Conservation (phyloP, 2,113 vertebrate species). For the Etheostoma cragini region DNA sequence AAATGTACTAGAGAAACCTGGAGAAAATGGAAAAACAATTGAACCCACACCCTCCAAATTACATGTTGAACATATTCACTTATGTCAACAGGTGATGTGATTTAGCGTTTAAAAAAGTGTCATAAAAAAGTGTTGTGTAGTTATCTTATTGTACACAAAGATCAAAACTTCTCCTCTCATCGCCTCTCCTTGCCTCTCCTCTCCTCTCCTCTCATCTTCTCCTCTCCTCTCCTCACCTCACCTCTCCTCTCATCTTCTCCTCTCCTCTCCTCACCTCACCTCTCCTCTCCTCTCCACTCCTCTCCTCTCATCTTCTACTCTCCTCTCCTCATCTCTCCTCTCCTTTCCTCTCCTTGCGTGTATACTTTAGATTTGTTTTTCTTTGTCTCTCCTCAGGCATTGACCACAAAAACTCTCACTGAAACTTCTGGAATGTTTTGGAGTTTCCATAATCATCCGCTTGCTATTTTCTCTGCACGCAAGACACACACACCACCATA, state of each 20-base stretch:
- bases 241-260: constrained; percentile 12
- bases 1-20: too few relatives aligned
- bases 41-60: too few relatives aligned
- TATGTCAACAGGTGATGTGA: too few relatives aligned
- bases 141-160: too few relatives aligned
- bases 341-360: constrained; percentile 21
- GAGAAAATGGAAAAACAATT: too few relatives aligned
- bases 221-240: neutral
- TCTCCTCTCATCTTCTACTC: neutral
- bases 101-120: too few relatives aligned
- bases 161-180: neutral
- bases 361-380: constrained; percentile 8
- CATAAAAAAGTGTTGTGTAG: too few relatives aligned
- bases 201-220: constrained; percentile 5
- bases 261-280: constrained; percentile 10
- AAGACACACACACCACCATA: constrained; percentile 13
- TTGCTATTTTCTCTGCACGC: constrained; percentile 43
- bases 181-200: neutral
- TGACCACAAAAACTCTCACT: constrained; percentile 45
- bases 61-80: too few relatives aligned
- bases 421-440: constrained; percentile 53
- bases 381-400: constrained; percentile 50
- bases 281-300: neutral
- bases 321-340: neutral
- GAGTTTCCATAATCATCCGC: constrained; percentile 26